A percentile compares a stretch with the other conserved stretches of the same genome.
These are phyloP conservation scores for Melanotaenia parkinsoni DNA, from an alignment of 2,797 vertebrate species.

Conservation along the genomic window DNA sequence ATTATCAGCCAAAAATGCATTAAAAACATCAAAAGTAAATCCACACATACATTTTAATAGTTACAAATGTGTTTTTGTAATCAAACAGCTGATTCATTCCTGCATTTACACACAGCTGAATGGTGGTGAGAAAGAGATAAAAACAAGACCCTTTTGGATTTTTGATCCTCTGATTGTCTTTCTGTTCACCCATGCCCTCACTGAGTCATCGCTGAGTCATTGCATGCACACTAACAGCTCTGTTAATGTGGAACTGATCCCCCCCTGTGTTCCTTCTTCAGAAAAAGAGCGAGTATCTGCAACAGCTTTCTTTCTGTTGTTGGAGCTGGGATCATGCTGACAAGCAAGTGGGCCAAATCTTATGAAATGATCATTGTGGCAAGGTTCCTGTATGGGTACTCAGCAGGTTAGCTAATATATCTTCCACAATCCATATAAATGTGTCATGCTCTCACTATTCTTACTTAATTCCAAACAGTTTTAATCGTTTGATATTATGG, in stretches of 20 bases:
- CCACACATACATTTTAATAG: background rate
- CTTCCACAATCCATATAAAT: background rate
- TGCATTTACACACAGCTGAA: background rate
- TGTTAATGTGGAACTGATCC: background rate
- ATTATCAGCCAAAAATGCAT: too few relatives aligned
- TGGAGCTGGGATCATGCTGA: constrained; percentile 78
- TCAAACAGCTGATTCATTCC: background rate
- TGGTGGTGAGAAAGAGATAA: background rate
- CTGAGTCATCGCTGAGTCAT: background rate
- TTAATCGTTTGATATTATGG: background rate
- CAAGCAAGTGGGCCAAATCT: constrained; percentile 79
- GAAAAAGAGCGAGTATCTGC: constrained; percentile 83
- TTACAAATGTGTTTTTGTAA: background rate
- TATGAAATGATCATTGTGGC: constrained; percentile 88
- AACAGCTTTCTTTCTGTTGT: constrained; percentile 75
- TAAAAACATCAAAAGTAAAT: background rate
- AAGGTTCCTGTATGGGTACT: constrained; percentile 82
- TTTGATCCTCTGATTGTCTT: background rate
- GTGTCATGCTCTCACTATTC: background rate
- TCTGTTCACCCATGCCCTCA: background rate
- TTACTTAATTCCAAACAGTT: background rate
- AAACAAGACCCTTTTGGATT: background rate
- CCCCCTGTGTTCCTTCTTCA: constrained; percentile 49
- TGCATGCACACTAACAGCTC: background rate
- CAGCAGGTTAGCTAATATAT: constrained; percentile 74